phyloP scores from a whole-genome alignment of 2,113 vertebrate species.

The Scomber japonicus region DNA sequence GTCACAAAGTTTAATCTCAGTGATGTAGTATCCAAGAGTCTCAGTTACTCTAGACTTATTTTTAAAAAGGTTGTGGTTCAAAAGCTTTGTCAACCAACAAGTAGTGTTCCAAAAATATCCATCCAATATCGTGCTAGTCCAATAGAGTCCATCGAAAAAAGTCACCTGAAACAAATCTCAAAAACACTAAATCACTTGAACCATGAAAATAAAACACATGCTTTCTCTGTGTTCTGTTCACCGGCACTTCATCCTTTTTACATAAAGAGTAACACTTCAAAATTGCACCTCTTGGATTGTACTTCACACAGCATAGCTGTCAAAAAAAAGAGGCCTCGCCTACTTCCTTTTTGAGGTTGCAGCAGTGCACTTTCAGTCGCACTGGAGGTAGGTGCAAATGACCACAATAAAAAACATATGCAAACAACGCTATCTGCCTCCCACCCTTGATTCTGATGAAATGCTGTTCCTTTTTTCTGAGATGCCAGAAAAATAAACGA shows the following conservation, averaged over 20 bases:
- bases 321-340: slow-evolving; percentile 53
- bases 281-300: slow-evolving; percentile 25
- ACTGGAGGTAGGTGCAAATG: slow-evolving; percentile 60
- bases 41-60: slow-evolving; percentile 1
- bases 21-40: slow-evolving; percentile 14
- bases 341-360: slow-evolving; percentile 72
- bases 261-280: not conserved
- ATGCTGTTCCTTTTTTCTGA: slow-evolving; percentile 34
- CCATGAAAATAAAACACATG: not conserved
- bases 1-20: slow-evolving; percentile 8
- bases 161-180: not conserved
- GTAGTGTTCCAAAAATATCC: slow-evolving; percentile 1
- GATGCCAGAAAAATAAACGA: not conserved
- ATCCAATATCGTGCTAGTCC: not conserved
- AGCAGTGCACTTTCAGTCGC: slow-evolving; percentile 61
- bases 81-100: not conserved
- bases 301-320: slow-evolving; percentile 21
- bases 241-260: not conserved
- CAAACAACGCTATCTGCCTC: slow-evolving; percentile 60
- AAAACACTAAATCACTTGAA: not conserved
- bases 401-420: slow-evolving; percentile 77
- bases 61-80: not conserved
- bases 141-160: slow-evolving; percentile 13
- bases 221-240: not conserved
- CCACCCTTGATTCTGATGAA: slow-evolving; percentile 56